These are phyloP conservation scores for Pithys albifrons DNA, from an alignment of 2,113 vertebrate genomes.

Conservation along the genomic window DNA sequence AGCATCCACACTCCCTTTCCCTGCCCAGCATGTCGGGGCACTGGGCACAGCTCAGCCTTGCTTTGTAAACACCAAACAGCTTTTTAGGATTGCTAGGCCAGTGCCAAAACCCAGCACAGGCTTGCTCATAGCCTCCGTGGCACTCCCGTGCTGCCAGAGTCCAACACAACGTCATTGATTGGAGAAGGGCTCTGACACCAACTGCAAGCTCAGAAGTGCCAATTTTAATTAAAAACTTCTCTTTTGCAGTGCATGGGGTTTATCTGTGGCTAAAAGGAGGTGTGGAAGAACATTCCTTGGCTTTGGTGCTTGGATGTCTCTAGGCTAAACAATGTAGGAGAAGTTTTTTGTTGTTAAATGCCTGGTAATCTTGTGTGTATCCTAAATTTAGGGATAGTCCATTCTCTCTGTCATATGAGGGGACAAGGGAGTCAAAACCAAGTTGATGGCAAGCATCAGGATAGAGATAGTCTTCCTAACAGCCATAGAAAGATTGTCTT, in stretches of 20 bases:
- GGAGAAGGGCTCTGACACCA: neutral
- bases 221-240: conserved; percentile 32
- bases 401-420: neutral
- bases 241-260: neutral
- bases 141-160: neutral
- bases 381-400: conserved; percentile 1
- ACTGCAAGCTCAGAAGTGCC: conserved; percentile 1
- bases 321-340: neutral
- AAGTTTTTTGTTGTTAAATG: conserved; percentile 38
- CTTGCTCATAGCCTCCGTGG: neutral
- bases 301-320: conserved; percentile 7
- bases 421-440: neutral
- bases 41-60: neutral
- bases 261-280: neutral
- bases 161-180: neutral
- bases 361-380: neutral
- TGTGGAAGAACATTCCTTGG: neutral
- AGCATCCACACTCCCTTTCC: neutral
- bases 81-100: conserved; percentile 11
- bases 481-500: conserved; percentile 28
- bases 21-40: neutral
- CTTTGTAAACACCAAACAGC: conserved; percentile 17
- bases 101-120: conserved; percentile 4
- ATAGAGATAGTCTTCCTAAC: neutral
- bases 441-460: neutral